A percentile compares a stretch with the other conserved stretches of the same genome.
phyloP scores from a whole-genome alignment of 2,888 invertebrate species.

The Candidula unifasciata region DNA sequence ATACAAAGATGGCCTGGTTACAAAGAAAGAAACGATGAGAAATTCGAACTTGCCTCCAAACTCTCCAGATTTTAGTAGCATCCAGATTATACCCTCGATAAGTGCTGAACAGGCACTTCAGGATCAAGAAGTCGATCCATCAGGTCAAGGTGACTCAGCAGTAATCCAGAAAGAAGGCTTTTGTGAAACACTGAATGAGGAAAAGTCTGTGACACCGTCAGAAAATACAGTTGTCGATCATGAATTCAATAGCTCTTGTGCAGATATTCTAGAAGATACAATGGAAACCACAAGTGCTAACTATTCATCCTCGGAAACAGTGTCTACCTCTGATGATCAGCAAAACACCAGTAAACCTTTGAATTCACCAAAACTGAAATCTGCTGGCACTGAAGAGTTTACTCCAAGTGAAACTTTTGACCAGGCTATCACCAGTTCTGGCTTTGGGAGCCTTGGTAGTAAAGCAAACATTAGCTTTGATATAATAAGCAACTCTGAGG shows the following conservation, averaged over 20 bases:
- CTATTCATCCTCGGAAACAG: not conserved
- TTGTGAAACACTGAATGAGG: not conserved
- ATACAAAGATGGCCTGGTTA: not conserved
- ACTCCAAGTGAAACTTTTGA: not conserved
- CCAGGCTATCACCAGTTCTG: not conserved
- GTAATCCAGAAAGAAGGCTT: not conserved
- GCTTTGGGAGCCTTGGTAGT: not conserved
- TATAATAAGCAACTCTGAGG: not conserved
- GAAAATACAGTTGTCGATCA: too few relatives aligned
- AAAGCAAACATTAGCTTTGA: not conserved
- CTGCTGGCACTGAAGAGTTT: constrained; percentile 7
- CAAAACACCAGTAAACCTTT: not conserved
- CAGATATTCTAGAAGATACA: too few relatives aligned
- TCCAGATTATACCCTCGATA: constrained; percentile 11
- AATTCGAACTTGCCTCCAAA: not conserved
- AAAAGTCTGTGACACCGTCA: not conserved
- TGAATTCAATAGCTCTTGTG: too few relatives aligned
- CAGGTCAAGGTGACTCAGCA: not conserved
- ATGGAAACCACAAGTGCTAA: too few relatives aligned
- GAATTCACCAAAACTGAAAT: not conserved
- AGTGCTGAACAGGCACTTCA: not conserved
- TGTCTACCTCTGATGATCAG: not conserved
- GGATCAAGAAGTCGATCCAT: not conserved
- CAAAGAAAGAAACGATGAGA: not conserved
- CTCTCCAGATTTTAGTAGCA: constrained; percentile 9